Percentiles rank a stretch among this genome's conserved stretches.
Evolutionary conservation across 1,140 invertebrate species (phyloP).

Genomic region (Hylyphantes graminicola): DNA sequence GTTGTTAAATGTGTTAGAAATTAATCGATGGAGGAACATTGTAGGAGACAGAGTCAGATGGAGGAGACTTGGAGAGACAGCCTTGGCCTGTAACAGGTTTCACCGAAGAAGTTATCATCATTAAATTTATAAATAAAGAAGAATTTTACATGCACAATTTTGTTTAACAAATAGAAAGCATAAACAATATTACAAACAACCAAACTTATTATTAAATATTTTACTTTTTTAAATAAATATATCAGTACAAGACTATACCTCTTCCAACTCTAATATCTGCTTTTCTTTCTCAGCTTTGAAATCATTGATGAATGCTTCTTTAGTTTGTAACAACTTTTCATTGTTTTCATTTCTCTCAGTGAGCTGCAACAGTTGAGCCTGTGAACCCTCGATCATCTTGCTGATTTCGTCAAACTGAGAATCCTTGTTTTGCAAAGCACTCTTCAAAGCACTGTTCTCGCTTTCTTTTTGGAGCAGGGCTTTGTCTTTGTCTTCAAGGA

Average conservation of each 20-base stretch:
- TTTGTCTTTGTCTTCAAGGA: slow-evolving; percentile 61
- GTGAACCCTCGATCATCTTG: slow-evolving; percentile 49
- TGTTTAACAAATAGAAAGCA: neutral
- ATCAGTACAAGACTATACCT: slow-evolving; percentile 15
- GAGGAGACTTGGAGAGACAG: no score
- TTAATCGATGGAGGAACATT: no score
- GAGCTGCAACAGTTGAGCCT: slow-evolving; percentile 67
- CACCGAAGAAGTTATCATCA: no score
- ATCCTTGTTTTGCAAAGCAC: slow-evolving; percentile 57
- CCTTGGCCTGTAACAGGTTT: no score
- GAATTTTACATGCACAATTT: neutral
- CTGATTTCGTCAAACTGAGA: slow-evolving; percentile 56
- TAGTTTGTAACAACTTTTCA: slow-evolving; percentile 37
- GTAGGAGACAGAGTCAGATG: no score
- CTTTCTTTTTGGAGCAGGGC: slow-evolving; percentile 66
- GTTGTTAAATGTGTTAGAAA: no score
- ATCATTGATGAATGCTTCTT: slow-evolving; percentile 40
- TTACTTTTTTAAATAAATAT: neutral
- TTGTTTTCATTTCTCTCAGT: slow-evolving; percentile 65
- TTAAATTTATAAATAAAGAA: neutral
- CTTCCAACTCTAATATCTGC: slow-evolving; percentile 22
- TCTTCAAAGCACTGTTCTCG: slow-evolving; percentile 62
- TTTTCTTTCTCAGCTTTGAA: slow-evolving; percentile 62
- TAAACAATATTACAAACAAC: no score
- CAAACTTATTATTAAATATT: neutral